Conservation (phyloP, 2,113 vertebrate species). For the Meriones unguiculatus region DNA sequence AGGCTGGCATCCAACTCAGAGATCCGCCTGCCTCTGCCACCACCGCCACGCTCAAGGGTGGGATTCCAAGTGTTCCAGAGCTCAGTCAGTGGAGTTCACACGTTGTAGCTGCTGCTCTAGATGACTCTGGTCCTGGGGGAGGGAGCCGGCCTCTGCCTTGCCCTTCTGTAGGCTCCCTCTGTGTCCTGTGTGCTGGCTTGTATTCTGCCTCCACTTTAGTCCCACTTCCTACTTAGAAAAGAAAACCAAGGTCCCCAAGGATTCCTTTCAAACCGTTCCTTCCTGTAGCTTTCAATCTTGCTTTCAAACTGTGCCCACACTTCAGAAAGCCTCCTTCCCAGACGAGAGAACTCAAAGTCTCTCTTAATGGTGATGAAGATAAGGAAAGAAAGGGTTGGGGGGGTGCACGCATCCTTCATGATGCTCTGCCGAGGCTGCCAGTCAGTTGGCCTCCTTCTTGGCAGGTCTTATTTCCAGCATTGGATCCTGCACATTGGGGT, state of each 20-base stretch:
- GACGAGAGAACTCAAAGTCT: background rate
- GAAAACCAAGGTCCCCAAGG: background rate
- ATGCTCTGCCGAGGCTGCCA: background rate
- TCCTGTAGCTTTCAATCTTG: background rate
- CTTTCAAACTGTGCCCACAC: background rate
- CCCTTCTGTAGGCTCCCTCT: background rate
- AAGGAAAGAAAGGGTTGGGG: background rate
- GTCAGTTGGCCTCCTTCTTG: background rate
- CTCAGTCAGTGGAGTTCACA: background rate
- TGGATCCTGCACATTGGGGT: background rate
- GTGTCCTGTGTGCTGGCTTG: background rate
- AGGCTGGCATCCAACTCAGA: background rate
- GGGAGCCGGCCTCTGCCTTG: background rate
- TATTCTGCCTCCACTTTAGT: background rate
- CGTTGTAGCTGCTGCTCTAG: background rate
- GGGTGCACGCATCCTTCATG: background rate
- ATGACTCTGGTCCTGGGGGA: background rate
- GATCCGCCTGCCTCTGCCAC: background rate
- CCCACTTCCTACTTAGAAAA: background rate
- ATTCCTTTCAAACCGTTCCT: background rate
- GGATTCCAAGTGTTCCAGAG: background rate
- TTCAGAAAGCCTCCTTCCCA: conserved; percentile 13
- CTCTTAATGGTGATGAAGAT: background rate
- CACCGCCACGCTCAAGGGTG: background rate
- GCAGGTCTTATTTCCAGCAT: background rate